Evolutionary conservation across 2,888 invertebrate species (phyloP).

Genomic region (Tetragonula carbonaria): DNA sequence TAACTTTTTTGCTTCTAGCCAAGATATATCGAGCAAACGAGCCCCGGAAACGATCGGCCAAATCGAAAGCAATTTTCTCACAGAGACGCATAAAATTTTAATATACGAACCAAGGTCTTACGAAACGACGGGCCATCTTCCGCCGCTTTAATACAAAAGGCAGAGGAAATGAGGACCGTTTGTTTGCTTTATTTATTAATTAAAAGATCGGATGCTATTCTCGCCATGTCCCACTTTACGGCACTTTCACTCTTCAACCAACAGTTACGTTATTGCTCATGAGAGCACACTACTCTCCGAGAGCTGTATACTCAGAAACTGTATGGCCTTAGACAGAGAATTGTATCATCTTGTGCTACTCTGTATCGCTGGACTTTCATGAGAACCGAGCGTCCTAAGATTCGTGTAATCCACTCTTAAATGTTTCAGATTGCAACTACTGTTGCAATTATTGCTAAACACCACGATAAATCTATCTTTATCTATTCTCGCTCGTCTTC

Average conservation of each 20-base stretch:
- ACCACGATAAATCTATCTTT: constrained; percentile 23
- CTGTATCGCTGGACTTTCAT: constrained; percentile 62
- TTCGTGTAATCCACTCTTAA: constrained; percentile 58
- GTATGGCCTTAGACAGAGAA: constrained; percentile 49
- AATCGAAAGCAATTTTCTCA: constrained; percentile 26
- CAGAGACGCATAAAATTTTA: constrained; percentile 19
- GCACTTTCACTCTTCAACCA: constrained; percentile 83
- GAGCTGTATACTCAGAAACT: constrained; percentile 58
- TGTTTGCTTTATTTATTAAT: constrained; percentile 77
- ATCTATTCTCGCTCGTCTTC: background rate
- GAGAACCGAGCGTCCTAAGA: constrained; percentile 67
- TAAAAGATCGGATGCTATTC: constrained; percentile 72
- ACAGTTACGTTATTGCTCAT: constrained; percentile 82
- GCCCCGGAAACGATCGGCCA: constrained; percentile 10
- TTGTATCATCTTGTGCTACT: constrained; percentile 59
- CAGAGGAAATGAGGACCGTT: constrained; percentile 48
- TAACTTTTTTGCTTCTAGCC: background rate
- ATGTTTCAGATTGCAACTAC: constrained; percentile 49
- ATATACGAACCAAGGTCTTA: constrained; percentile 60
- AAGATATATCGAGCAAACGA: background rate
- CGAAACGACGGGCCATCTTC: constrained; percentile 42
- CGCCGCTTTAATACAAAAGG: constrained; percentile 36
- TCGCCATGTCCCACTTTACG: constrained; percentile 77
- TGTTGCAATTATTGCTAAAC: constrained; percentile 67
- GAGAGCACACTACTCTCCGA: constrained; percentile 67